Evolutionary conservation across 2,113 vertebrate genomes (phyloP), one percentile per base, ranked within the genome.

Genomic region (Takifugu flavidus): DNA sequence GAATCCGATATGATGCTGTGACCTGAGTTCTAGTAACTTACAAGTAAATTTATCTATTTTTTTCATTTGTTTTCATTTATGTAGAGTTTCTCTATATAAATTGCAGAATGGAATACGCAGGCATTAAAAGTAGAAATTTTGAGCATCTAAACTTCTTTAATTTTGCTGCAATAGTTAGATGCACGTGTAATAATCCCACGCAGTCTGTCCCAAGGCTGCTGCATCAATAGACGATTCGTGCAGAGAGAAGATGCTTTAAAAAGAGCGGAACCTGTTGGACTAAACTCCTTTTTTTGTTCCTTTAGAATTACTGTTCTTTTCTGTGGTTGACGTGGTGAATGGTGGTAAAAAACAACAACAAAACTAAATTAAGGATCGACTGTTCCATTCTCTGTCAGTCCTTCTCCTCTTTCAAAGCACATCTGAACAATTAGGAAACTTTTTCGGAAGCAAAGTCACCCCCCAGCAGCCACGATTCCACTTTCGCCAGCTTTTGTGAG

Each of bases 151-250:
- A 31, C 29, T 6, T 31, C 29, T 31, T 31, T 6, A 31, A 31
- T 6, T 31, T 31, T 31, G 29, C 29, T 31, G 29, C 4, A 13
- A 57, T 20, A 20, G 20, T 20, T 20, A 20, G 20, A 20, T 20
- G 20, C 20, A 20, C 20, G 20, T 20, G 20, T 20, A 20, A 20
- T 20, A 20, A 20, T 20, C 54, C 57, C 66, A 51, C 42, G 64
- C 59, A 14, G n/a, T 53, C 51, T 50, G 62, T 69, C 58, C 61
- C 53, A 12, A 54, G 68, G 62, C 56, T 31, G 59, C 57, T 60
- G 28, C 43, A 51, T 43, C 56, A 20, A 53, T 49, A 67, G 43
- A 52, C 1, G 5, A 50, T 50, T 67, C 62, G 78, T 25, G 52
- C 55, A 46, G 34, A 59, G 34, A 56, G 4, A 29, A 72, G 53